Percentiles rank a stretch among this genome's conserved stretches.
phyloP scores from a whole-genome alignment of 2,113 vertebrate genomes.

The Engystomops pustulosus region DNA sequence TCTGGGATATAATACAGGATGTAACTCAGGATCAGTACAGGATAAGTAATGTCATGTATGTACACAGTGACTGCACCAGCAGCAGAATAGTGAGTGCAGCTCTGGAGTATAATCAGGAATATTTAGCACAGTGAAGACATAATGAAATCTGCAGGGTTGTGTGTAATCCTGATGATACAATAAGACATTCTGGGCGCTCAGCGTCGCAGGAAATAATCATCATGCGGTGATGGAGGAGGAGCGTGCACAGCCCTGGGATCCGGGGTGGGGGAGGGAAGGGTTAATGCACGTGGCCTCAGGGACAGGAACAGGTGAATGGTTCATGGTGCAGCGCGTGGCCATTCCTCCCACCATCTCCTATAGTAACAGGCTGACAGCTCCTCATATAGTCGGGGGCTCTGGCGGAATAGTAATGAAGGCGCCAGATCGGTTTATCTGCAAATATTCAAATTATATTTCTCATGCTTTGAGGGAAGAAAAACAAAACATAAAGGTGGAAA shows the following conservation, averaged over 20 bases:
- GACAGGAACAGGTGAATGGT: not conserved
- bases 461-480: not conserved
- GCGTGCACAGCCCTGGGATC: not conserved
- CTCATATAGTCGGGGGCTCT: not conserved
- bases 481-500: no score
- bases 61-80: no score
- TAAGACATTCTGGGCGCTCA: not conserved
- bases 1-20: no score
- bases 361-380: slow-evolving; percentile 23
- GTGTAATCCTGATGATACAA: not conserved
- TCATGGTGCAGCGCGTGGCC: not conserved
- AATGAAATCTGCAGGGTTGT: no score
- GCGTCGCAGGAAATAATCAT: not conserved
- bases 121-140: no score
- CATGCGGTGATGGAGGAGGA: not conserved
- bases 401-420: slow-evolving; percentile 1
- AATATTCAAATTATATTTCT: not conserved
- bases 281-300: not conserved
- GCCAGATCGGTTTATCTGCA: not conserved
- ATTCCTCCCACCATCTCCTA: not conserved
- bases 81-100: not conserved
- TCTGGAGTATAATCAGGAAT: no score
- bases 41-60: not conserved
- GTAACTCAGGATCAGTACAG: not conserved
- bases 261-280: not conserved